Percentiles rank a stretch among this genome's conserved stretches.
Conservation (phyloP, 2,797 vertebrate genomes). For the Poecilia gillii region DNA sequence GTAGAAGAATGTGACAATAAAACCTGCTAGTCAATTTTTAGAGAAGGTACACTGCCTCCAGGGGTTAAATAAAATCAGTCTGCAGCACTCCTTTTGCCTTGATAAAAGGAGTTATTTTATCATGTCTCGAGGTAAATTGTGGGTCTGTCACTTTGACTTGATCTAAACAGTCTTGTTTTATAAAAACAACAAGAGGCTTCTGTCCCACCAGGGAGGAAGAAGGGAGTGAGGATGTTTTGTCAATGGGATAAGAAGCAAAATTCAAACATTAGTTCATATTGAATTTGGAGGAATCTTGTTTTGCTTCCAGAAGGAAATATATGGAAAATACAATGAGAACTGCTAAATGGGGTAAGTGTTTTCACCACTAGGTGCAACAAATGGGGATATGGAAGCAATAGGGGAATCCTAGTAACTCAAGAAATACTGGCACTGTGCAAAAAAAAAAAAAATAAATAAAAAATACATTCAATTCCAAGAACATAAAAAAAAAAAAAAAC, state of each 20-base stretch:
- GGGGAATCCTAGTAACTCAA: neutral
- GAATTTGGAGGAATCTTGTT: conserved; percentile 2
- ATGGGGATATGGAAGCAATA: neutral
- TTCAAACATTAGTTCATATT: conserved; percentile 31
- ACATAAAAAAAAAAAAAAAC: neutral
- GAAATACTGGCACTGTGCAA: neutral
- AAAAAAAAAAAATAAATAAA: too few species aligned
- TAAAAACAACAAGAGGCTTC: conserved; percentile 23
- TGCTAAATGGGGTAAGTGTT: neutral
- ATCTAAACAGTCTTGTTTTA: conserved; percentile 1
- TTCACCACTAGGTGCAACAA: neutral
- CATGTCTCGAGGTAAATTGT: conserved; percentile 13
- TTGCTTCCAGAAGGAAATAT: conserved; percentile 9
- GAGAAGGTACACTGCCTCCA: conserved; percentile 17
- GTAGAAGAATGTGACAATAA: conserved; percentile 39
- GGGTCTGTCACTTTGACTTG: neutral
- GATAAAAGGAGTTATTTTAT: conserved; percentile 13
- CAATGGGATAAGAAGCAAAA: neutral
- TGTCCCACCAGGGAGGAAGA: conserved; percentile 7
- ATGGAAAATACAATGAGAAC: conserved; percentile 6
- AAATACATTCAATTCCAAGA: neutral
- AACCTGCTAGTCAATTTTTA: conserved; percentile 28
- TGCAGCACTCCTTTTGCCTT: conserved; percentile 3
- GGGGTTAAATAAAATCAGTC: conserved; percentile 16
- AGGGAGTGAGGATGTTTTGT: neutral